phyloP scores from a whole-genome alignment of 92 coral and sea anemone species.

The Zoanthus solanderi region DNA sequence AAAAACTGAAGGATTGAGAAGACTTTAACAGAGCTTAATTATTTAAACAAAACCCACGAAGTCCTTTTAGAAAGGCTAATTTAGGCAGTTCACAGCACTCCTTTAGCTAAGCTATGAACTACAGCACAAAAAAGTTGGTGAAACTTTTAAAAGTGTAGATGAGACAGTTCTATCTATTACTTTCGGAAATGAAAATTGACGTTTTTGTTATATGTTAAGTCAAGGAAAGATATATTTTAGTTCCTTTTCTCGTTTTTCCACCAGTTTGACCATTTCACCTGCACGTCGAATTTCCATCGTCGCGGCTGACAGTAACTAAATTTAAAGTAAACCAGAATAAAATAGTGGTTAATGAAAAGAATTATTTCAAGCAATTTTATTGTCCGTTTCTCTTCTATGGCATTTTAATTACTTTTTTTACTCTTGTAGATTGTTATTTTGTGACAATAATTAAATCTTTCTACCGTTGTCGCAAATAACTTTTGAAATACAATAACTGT shows the following conservation, averaged over 20 bases:
- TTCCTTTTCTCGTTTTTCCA: not conserved
- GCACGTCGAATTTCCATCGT: not conserved
- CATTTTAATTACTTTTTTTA: constrained; percentile 39
- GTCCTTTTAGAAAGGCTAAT: not conserved
- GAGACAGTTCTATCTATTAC: not conserved
- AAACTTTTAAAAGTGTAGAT: constrained; percentile 35
- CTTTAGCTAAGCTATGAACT: not conserved
- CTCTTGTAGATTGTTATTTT: constrained; percentile 31
- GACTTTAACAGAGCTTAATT: constrained; percentile 12
- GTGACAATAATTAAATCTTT: constrained; percentile 20
- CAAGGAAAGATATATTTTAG: not conserved
- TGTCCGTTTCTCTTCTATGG: not conserved
- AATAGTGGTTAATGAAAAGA: not conserved
- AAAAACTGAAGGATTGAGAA: constrained; percentile 27
- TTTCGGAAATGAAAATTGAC: not conserved
- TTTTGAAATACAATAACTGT: constrained; percentile 3
- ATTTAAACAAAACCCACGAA: constrained; percentile 16
- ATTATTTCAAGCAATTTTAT: not conserved
- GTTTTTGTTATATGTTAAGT: constrained; percentile 14
- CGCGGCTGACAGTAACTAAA: not conserved
- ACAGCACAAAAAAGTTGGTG: not conserved
- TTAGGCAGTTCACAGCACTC: not conserved
- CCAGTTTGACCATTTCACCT: not conserved
- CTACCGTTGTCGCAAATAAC: constrained; percentile 34
- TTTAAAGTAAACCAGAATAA: not conserved